Conservation (phyloP, 2,888 invertebrate species). For the Acanthosepion lycidas region DNA sequence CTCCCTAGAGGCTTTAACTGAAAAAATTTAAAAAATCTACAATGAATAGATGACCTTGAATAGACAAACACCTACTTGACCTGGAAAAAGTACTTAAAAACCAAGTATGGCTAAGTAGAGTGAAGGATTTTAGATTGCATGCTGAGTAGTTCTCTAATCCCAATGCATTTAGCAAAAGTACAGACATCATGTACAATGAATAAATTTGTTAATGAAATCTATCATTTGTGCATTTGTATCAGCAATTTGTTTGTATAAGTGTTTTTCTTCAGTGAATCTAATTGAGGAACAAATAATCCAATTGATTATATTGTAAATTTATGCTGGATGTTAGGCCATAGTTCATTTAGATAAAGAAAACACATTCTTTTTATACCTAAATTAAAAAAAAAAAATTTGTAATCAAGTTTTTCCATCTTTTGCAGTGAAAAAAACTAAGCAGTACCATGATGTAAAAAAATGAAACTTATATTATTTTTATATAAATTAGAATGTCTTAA, state of each 20-base stretch:
- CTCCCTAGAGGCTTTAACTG: not conserved
- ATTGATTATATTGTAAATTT: too few species aligned
- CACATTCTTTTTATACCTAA: too few species aligned
- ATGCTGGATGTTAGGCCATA: too few species aligned
- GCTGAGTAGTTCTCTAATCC: not conserved
- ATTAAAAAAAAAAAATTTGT: too few species aligned
- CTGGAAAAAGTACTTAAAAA: not conserved
- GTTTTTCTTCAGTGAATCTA: not conserved
- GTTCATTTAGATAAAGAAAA: too few species aligned
- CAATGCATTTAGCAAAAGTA: not conserved
- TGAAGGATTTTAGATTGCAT: not conserved
- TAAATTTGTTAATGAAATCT: not conserved
- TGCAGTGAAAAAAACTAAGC: too few species aligned
- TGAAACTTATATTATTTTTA: too few species aligned
- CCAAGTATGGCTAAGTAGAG: not conserved
- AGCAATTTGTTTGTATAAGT: not conserved
- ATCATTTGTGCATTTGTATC: not conserved
- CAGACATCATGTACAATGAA: not conserved
- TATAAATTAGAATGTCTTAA: too few species aligned
- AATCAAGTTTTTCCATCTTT: too few species aligned
- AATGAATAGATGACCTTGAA: not conserved
- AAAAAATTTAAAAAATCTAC: not conserved
- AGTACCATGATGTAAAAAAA: too few species aligned
- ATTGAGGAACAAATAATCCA: not conserved
- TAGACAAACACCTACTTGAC: not conserved